A percentile compares a stretch with the other conserved stretches of the same genome.
Conservation (phyloP, 2,888 invertebrate species). For the Diplolepis rosae region DNA sequence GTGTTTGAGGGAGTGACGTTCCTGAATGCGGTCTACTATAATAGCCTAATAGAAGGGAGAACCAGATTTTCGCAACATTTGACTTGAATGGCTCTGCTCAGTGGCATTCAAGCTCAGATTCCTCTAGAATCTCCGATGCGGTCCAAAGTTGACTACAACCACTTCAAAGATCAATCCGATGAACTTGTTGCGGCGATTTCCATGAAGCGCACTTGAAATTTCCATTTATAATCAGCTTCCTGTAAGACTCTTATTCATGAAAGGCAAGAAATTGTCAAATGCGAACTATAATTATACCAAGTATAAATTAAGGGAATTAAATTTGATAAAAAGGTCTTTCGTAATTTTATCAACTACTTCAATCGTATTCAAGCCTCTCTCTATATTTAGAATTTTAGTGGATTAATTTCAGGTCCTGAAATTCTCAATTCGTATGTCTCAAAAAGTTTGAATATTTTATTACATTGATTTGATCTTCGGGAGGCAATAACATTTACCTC, state of each 20-base stretch:
- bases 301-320: neutral
- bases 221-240: neutral
- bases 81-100: slow-evolving; percentile 13
- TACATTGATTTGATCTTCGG: too few species aligned
- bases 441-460: too few species aligned
- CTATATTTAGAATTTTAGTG: too few species aligned
- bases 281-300: neutral
- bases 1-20: neutral
- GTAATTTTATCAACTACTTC: too few species aligned
- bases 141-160: slow-evolving; percentile 1
- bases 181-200: slow-evolving; percentile 17
- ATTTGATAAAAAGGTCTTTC: neutral
- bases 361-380: too few species aligned
- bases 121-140: neutral
- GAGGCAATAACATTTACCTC: too few species aligned
- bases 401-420: too few species aligned
- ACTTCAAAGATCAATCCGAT: slow-evolving; percentile 19
- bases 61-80: slow-evolving; percentile 32
- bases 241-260: neutral
- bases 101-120: slow-evolving; percentile 16
- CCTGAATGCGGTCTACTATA: slow-evolving; percentile 34
- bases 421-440: too few species aligned
- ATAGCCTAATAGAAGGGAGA: neutral
- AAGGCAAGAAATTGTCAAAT: neutral
- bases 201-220: neutral